phyloP scores from a whole-genome alignment of 1,140 invertebrate genomes.

The Xylocopa sonorina region DNA sequence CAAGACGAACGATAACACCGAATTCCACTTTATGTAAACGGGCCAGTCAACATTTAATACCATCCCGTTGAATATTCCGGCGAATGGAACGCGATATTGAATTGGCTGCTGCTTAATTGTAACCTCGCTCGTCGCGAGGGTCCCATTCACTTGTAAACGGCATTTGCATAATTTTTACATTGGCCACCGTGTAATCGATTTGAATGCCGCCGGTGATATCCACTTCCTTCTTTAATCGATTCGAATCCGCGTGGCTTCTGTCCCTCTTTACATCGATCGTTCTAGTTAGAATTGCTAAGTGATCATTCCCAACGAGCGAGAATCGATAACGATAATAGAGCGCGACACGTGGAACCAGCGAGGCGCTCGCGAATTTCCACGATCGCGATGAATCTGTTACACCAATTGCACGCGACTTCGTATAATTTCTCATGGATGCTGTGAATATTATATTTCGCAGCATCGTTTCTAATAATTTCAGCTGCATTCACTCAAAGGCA shows the following conservation, averaged over 20 bases:
- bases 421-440: too few relatives aligned
- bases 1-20: slow-evolving; percentile 63
- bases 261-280: slow-evolving; percentile 55
- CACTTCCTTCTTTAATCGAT: slow-evolving; percentile 58
- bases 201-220: slow-evolving; percentile 63
- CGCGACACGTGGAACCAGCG: neutral
- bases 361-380: neutral
- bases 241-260: slow-evolving; percentile 39
- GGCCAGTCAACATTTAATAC: slow-evolving; percentile 78
- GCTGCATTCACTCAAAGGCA: too few relatives aligned
- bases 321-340: slow-evolving; percentile 37
- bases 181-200: slow-evolving; percentile 74
- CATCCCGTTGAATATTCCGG: slow-evolving; percentile 78
- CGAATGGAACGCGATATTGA: slow-evolving; percentile 80
- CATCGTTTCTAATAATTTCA: neutral
- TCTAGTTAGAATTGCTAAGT: slow-evolving; percentile 60
- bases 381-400: neutral
- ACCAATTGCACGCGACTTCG: neutral
- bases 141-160: slow-evolving; percentile 79
- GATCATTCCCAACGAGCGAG: slow-evolving; percentile 27
- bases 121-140: slow-evolving; percentile 75
- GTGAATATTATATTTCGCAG: neutral
- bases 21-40: slow-evolving; percentile 70
- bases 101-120: slow-evolving; percentile 81
- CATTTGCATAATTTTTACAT: slow-evolving; percentile 82